Evolutionary conservation across 2,888 invertebrate genomes (phyloP).

Genomic region (Gasteruption jaculator): DNA sequence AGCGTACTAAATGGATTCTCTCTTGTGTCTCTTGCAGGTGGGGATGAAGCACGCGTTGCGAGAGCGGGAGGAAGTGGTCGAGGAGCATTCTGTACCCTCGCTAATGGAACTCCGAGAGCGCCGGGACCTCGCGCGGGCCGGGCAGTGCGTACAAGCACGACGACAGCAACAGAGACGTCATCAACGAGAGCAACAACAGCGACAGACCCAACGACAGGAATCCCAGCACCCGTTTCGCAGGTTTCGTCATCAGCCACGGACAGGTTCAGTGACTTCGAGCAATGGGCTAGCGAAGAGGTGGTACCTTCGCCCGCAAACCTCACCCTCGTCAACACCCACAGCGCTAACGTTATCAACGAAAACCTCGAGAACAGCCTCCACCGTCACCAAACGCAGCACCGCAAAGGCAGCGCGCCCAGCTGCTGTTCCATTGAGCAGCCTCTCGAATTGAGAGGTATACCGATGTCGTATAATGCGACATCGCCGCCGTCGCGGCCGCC

Average conservation of each 20-base stretch:
- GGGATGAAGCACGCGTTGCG: slow-evolving; percentile 52
- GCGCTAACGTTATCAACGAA: slow-evolving; percentile 37
- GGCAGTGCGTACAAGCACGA: slow-evolving; percentile 40
- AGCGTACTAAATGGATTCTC: slow-evolving; percentile 1
- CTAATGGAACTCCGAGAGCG: slow-evolving; percentile 50
- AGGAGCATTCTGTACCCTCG: slow-evolving; percentile 46
- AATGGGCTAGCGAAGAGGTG: slow-evolving; percentile 35
- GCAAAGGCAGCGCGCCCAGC: slow-evolving; percentile 55
- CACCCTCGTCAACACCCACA: slow-evolving; percentile 28
- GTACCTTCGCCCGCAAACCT: slow-evolving; percentile 22
- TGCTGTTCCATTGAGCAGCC: slow-evolving; percentile 64
- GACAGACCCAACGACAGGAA: slow-evolving; percentile 17
- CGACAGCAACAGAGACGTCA: slow-evolving; percentile 16
- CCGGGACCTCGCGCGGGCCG: slow-evolving; percentile 48
- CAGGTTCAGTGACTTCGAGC: slow-evolving; percentile 26
- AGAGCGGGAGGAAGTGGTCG: slow-evolving; percentile 52
- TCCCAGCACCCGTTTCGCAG: slow-evolving; percentile 20
- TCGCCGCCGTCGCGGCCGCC: slow-evolving; percentile 43
- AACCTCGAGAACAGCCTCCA: slow-evolving; percentile 9
- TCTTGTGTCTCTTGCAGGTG: slow-evolving; percentile 38
- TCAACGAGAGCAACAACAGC: slow-evolving; percentile 23
- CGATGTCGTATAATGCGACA: slow-evolving; percentile 44
- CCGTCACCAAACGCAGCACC: slow-evolving; percentile 22
- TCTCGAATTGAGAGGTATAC: slow-evolving; percentile 39
- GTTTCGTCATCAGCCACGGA: slow-evolving; percentile 12